Percentiles rank a stretch among this genome's conserved stretches.
phyloP scores from a whole-genome alignment of 2,888 invertebrate species.

The Agrenia bidenticulata region DNA sequence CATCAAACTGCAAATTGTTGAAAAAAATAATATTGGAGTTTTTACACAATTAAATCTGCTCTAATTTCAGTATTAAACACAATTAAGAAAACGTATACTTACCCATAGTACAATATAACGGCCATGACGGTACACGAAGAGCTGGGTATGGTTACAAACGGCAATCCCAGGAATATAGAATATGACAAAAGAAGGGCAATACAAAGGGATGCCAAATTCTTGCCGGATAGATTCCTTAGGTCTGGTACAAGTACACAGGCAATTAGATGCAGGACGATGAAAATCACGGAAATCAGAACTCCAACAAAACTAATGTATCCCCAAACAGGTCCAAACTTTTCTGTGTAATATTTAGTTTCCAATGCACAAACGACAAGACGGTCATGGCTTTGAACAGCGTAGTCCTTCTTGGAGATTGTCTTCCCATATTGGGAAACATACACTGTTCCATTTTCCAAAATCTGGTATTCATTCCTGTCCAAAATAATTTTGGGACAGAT shows the following conservation, averaged over 20 bases:
- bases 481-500: constrained; percentile 56
- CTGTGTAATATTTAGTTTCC: constrained; percentile 54
- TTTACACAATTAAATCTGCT: constrained; percentile 8
- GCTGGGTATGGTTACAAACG: constrained; percentile 54
- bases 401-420: constrained; percentile 54
- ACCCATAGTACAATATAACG: constrained; percentile 58
- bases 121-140: constrained; percentile 57
- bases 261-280: constrained; percentile 58
- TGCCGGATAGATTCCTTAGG: constrained; percentile 60
- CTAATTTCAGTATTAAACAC: background rate
- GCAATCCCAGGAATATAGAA: constrained; percentile 58
- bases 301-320: constrained; percentile 59
- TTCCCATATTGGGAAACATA: constrained; percentile 55
- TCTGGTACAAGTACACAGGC: constrained; percentile 59
- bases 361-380: constrained; percentile 56
- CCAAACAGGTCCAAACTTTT: constrained; percentile 55
- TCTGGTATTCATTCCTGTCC: constrained; percentile 55
- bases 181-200: constrained; percentile 59
- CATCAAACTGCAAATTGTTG: constrained; percentile 55
- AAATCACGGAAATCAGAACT: constrained; percentile 59
- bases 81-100: constrained; percentile 7
- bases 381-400: constrained; percentile 54
- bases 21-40: constrained; percentile 6
- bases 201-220: constrained; percentile 61
- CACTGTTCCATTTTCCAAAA: constrained; percentile 55